phyloP scores from a whole-genome alignment of 2,113 vertebrate species.

The Microcebus jonahi region DNA sequence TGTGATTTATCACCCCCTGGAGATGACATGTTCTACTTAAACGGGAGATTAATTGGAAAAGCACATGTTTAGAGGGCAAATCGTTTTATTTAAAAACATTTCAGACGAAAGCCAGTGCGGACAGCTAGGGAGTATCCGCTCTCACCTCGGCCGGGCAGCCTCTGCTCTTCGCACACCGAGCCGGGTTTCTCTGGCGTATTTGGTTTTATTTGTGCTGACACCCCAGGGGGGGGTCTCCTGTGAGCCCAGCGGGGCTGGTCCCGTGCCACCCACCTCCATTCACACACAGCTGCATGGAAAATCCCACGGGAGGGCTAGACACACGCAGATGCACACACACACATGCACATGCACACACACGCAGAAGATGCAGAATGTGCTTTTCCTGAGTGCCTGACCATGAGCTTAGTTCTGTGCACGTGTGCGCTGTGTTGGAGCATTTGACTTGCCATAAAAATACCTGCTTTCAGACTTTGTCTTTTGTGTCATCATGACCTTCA shows the following conservation, averaged over 20 bases:
- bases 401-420: neutral
- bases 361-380: neutral
- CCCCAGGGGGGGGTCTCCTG: rapidly evolving
- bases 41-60: neutral
- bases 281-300: neutral
- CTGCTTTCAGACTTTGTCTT: neutral
- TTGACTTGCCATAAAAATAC: neutral
- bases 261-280: neutral
- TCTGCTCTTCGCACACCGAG: neutral
- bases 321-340: rapidly evolving
- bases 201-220: neutral
- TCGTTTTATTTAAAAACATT: neutral
- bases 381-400: neutral
- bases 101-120: neutral
- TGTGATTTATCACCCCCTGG: neutral
- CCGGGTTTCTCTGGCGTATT: rapidly evolving
- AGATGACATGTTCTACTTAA: neutral
- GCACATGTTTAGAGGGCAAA: neutral
- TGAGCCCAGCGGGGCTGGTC: neutral
- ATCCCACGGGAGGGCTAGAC: too few species aligned
- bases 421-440: neutral
- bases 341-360: rapidly evolving
- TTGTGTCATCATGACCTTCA: too few species aligned
- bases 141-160: rapidly evolving
- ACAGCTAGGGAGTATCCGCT: rapidly evolving